Base-by-base conservation (phyloP, 2,113 vertebrate species). In the Fukomys damarensis region DNA sequence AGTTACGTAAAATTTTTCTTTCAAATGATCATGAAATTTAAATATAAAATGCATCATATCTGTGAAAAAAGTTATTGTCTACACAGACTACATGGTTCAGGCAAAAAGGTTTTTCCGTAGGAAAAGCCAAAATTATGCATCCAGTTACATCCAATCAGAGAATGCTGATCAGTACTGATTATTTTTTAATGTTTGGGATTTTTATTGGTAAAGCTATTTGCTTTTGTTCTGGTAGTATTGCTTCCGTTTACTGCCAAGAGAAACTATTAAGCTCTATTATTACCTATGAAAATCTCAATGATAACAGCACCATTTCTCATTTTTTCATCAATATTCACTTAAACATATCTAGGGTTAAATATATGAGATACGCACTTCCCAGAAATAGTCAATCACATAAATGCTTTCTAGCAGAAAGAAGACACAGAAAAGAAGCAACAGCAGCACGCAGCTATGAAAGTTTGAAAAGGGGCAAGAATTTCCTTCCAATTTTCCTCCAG, bases 271-370 rank as follows among this genome's bases (percentile, higher is more conserved):
- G 4, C 16, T 86, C n/a, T 91, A 54, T 94, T 32, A 46, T 68
- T 58, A 83, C 0, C 7, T 58, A 43, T 5, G 17, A n/a, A 65
- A 86, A 46, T 92, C 24, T 6, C 5, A 38, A 87, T 58, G 17
- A 0, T 12, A 83, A 46, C 2, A 38, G 58, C 1, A 46, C 5
- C 16, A 17, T 72, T 52, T 79, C 66, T 72, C 30, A 41, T 7
- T 35, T 81, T 54, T 20, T 28, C n/a, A 46, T 32, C 19, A 30
- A 4, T 86, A 74, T 9, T 84, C 72, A 49, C 6, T 52, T 97
- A 77, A 88, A 68, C 19, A 86, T 68, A 87, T 46, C 5, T 54
- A 91, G 4, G 46, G 88, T 82, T 84, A 84, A 93, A 77, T 2
- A 77, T 2, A 46, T 10, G 3, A 32, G 35, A 5, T 19, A 68